Evolutionary conservation across 2,888 invertebrate species (phyloP), one percentile per base, ranked within the genome.

Genomic region (Cenopis cana): DNA sequence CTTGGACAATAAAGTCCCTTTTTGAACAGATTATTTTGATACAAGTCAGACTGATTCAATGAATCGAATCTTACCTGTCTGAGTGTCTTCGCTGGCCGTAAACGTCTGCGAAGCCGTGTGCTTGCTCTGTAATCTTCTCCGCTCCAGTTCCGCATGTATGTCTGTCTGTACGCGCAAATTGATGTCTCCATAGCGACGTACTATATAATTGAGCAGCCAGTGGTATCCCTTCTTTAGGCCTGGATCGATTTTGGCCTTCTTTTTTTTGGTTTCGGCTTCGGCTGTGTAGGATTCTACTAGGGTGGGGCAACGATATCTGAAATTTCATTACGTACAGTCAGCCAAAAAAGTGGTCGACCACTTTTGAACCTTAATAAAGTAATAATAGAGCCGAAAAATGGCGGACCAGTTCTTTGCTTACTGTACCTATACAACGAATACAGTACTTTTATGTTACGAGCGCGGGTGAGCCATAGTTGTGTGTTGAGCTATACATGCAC

Each of bases 211-310:
- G 29, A 97, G 85, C 14, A 97, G 88, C 97, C 97, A 96, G 29
- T 93, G 90, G 82, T 96, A 96, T 0, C 96, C 96, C 78, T 94
- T 94, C 73, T 95, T 94, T 10, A 97, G 94, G 0, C 95, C 95
- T 0, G 94, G 94, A 79, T 97, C 96, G 71, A 95, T 89, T 86
- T 95, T 95, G 3, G 89, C 86, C 64, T 94, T 94, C 75, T 88
- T 91, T 0, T 82, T 76, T 33, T 85, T 89, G 0, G 61, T 76
- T n/a, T 83, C 82, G 4, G 77, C 18, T 87, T 85, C 69, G 0
- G 95, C 95, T 17, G 95, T 94, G 88, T 96, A 96, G 2, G 95
- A 95, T 89, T 97, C 97, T 0, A 98, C 96, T 82, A 97, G 91
- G 0, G 98, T 97, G 0, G 97, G 97, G 85, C 97, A 97, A 80